These are phyloP conservation scores for Platorchestia sp. DNA, from an alignment of 1,140 invertebrate genomes.

Conservation along the genomic window DNA sequence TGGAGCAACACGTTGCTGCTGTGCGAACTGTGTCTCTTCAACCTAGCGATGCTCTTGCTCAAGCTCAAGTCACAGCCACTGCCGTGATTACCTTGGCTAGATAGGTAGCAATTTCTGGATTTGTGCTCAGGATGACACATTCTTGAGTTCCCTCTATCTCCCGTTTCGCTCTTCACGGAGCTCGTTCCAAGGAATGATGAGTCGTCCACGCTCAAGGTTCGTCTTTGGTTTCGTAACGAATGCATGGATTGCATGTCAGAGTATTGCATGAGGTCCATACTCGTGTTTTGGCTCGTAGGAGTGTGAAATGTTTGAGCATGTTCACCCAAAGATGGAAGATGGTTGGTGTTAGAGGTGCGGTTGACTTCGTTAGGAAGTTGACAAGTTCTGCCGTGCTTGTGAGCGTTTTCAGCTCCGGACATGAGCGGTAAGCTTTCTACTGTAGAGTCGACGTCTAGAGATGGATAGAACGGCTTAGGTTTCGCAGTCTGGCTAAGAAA, in stretches of 20 bases:
- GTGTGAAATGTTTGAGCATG: background rate
- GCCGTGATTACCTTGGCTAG: background rate
- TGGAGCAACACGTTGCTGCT: constrained; percentile 33
- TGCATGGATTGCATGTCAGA: background rate
- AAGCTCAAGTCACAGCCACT: background rate
- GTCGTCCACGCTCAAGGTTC: background rate
- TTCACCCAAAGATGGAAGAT: background rate
- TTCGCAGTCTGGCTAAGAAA: background rate
- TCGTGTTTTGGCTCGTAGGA: background rate
- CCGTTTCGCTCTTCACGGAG: background rate
- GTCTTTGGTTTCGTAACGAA: background rate
- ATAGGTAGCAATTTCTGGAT: background rate
- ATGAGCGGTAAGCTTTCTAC: constrained; percentile 10
- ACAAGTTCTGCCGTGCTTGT: background rate
- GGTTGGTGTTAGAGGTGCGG: background rate
- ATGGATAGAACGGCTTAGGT: background rate
- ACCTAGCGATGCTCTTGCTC: background rate
- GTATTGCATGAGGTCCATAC: background rate
- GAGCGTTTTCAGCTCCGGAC: background rate
- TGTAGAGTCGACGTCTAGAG: constrained; percentile 14
- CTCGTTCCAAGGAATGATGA: background rate
- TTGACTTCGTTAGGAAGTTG: background rate
- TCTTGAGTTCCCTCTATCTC: background rate
- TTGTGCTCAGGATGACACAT: background rate
- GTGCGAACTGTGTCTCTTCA: background rate